Evolutionary conservation across 2,797 vertebrate species (phyloP).

Genomic region (Muscicapa comitata): DNA sequence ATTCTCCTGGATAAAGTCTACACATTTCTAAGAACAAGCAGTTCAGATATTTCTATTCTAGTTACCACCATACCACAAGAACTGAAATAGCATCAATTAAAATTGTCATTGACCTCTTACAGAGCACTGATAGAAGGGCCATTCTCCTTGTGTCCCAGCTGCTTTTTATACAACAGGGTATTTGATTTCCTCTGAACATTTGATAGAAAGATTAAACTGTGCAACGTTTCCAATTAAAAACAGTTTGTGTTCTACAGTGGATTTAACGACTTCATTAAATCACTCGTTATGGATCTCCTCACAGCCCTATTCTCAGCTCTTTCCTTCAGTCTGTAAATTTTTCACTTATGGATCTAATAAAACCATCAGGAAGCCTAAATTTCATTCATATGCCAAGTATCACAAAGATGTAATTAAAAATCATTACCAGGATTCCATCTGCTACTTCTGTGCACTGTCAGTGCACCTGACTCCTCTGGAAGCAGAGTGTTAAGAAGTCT

Average conservation of each 20-base stretch:
- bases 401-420: slow-evolving; percentile 48
- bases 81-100: slow-evolving; percentile 70
- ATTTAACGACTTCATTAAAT: slow-evolving; percentile 41
- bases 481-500: neutral
- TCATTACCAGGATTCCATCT: slow-evolving; percentile 10
- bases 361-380: neutral
- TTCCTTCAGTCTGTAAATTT: neutral
- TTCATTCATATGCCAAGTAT: slow-evolving; percentile 43
- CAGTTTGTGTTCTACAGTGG: slow-evolving; percentile 14
- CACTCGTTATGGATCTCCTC: neutral
- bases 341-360: slow-evolving; percentile 13
- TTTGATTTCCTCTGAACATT: slow-evolving; percentile 46
- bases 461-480: slow-evolving; percentile 16
- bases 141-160: slow-evolving; percentile 45
- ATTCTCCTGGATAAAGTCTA: neutral
- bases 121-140: slow-evolving; percentile 19
- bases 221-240: slow-evolving; percentile 11
- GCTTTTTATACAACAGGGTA: slow-evolving; percentile 43
- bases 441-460: neutral
- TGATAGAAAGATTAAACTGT: slow-evolving; percentile 33
- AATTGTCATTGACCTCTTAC: slow-evolving; percentile 62
- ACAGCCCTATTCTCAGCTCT: neutral
- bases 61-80: slow-evolving; percentile 15
- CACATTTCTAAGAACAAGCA: slow-evolving; percentile 36
- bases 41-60: slow-evolving; percentile 45